Evolutionary conservation across 1,140 invertebrate genomes (phyloP), one percentile per base, ranked within the genome.

Genomic region (Cydia fagiglandana): DNA sequence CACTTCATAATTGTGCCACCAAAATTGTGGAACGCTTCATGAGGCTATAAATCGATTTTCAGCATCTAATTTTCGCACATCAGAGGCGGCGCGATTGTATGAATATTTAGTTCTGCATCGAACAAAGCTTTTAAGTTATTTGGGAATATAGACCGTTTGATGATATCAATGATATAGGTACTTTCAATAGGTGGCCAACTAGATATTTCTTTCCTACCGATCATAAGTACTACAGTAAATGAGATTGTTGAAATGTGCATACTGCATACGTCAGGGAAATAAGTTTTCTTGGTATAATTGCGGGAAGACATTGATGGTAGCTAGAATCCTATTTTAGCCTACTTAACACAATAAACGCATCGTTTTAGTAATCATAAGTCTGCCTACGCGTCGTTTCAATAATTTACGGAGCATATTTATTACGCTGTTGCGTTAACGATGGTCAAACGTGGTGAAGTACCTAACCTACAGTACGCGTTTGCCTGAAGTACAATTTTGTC

Each of bases 331-430:
- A 70, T 70, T 70, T 70, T 45, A 70, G 66, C 34, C 66, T 70
- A 70, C 66, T 70, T 70, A 70, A 70, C 66, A 41, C 66, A 70
- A 70, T 70, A 70, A 70, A 41, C 66, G 66, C 38, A 41, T 45
- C 66, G 66, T 70, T 70, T 70, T 70, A 70, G 34, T 70, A 70
- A 70, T 70, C 66, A 70, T 41, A 38, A 66, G 66, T 70, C 66
- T 70, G 30, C 66, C 66, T 70, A 70, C 66, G n/a, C 66, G 15
- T 13, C n/a, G 1, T 70, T 70, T 38, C 5, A 20, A 70, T 41
- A 41, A 70, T 70, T 70, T 70, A 70, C 34, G 66, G 15, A 70
- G 38, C 66, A 41, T 70, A 70, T 70, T 70, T 45, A 70, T 70
- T 41, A 70, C 17, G 5, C 34, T n/a, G 66, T 70, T 61, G 34